These are phyloP conservation scores for Mormyrops boulengeri DNA, from an alignment of 2,797 vertebrate genomes.

Conservation along the genomic window DNA sequence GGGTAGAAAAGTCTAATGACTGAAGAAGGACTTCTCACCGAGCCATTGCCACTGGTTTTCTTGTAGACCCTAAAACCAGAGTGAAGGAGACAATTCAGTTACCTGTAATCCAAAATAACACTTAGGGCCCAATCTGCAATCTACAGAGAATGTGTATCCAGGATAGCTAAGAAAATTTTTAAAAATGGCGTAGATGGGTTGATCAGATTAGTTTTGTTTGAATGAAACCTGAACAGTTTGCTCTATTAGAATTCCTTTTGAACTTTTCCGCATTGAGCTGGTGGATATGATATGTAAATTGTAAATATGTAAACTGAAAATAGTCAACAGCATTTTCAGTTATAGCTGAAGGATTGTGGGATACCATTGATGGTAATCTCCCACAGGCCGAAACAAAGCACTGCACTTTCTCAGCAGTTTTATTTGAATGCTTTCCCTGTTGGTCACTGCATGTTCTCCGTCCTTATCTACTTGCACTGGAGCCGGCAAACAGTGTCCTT, in stretches of 20 bases:
- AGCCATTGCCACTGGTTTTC: slow-evolving; percentile 78
- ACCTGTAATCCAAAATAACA: background rate
- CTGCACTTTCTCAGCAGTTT: background rate
- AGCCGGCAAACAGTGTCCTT: too few species aligned
- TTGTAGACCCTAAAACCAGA: slow-evolving; percentile 73
- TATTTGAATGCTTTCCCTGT: background rate
- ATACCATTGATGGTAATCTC: background rate
- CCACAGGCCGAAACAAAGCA: background rate
- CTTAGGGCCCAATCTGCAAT: background rate
- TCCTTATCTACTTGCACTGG: background rate
- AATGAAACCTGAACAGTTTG: background rate
- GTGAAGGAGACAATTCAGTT: slow-evolving; percentile 9
- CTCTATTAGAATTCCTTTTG: background rate
- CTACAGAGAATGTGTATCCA: background rate
- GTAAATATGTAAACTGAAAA: background rate
- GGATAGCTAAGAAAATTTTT: background rate
- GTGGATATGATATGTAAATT: background rate
- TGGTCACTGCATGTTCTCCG: background rate
- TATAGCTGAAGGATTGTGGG: background rate
- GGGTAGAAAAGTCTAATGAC: background rate
- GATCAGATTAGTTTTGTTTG: background rate
- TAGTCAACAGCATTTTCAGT: background rate
- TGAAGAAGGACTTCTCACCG: slow-evolving; percentile 55
- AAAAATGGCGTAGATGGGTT: background rate
- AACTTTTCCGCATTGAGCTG: background rate